Evolutionary conservation across 2,113 vertebrate species (phyloP).

Genomic region (Canis aureus): DNA sequence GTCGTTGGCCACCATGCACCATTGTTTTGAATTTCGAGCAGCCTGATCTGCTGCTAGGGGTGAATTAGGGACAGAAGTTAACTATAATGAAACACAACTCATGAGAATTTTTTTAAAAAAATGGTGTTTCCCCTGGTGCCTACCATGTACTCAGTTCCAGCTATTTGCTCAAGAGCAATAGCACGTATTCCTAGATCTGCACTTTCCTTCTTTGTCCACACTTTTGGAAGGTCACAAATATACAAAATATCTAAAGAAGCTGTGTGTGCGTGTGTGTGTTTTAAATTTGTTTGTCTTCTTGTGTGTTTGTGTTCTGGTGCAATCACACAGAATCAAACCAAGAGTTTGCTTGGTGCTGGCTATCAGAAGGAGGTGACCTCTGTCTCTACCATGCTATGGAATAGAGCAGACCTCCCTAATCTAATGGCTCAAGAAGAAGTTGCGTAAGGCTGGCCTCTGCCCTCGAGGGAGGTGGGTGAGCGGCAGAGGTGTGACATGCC

Average conservation of each 20-base stretch:
- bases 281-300: not conserved
- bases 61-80: not conserved
- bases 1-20: not conserved
- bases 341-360: not conserved
- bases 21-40: not conserved
- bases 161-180: not conserved
- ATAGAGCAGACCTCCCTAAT: not conserved
- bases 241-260: too few species aligned
- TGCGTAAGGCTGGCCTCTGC: not conserved
- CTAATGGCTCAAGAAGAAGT: not conserved
- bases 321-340: not conserved
- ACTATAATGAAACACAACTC: not conserved
- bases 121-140: not conserved
- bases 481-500: not conserved
- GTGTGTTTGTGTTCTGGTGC: not conserved
- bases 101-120: not conserved
- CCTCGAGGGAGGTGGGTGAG: not conserved
- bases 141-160: fast-evolving
- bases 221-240: not conserved
- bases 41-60: too few species aligned
- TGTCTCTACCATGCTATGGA: not conserved
- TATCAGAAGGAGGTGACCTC: not conserved
- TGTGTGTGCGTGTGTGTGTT: too few species aligned
- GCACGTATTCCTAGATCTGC: fast-evolving
- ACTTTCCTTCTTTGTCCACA: not conserved